phyloP scores from a whole-genome alignment of 2,113 vertebrate genomes.

The Leucoraja erinaceus region DNA sequence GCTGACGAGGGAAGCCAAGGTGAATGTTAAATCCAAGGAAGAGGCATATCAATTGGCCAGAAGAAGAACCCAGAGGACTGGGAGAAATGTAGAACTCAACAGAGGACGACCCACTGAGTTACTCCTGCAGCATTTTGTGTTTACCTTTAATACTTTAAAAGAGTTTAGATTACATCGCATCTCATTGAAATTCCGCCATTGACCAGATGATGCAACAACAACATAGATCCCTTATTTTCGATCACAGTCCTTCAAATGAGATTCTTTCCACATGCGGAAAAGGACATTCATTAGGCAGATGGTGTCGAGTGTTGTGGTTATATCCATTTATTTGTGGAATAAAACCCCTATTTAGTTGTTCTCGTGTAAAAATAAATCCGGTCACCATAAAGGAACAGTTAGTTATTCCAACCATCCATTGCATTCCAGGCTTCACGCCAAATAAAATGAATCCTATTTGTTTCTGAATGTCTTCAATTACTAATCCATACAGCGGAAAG shows the following conservation, averaged over 20 bases:
- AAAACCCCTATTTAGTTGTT: not conserved
- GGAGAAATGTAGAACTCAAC: too few relatives aligned
- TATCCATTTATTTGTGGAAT: not conserved
- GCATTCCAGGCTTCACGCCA: not conserved
- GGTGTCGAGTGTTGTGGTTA: not conserved
- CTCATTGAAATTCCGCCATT: not conserved
- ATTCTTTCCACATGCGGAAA: not conserved
- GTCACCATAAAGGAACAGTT: not conserved
- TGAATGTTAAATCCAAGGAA: too few relatives aligned
- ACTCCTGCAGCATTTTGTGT: too few relatives aligned
- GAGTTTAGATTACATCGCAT: not conserved
- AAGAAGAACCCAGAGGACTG: too few relatives aligned
- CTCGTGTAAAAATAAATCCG: not conserved
- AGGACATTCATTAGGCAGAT: too few relatives aligned
- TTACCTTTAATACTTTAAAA: not conserved
- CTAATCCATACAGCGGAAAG: not conserved
- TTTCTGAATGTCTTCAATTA: not conserved
- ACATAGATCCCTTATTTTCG: not conserved
- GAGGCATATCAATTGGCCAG: too few relatives aligned
- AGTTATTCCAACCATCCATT: not conserved
- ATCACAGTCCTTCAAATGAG: not conserved
- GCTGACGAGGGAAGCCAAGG: too few relatives aligned
- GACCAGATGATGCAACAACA: not conserved
- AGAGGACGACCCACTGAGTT: too few relatives aligned
- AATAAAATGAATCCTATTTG: conserved; percentile 1